These are phyloP conservation scores for Trissolcus brochymenae DNA, from an alignment of 2,888 invertebrate genomes.

Conservation along the genomic window DNA sequence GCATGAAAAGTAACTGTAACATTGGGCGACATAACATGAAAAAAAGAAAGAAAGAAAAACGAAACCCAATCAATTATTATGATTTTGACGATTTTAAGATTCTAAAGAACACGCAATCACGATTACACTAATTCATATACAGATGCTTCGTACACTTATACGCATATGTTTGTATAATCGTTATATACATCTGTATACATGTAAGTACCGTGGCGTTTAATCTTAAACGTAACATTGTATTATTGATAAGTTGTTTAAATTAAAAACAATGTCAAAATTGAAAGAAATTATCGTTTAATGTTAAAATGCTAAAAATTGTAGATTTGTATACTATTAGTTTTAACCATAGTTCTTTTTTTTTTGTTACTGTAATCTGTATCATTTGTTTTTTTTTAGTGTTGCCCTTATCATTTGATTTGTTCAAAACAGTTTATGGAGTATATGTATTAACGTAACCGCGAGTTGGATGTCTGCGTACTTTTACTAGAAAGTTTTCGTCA, in stretches of 20 bases:
- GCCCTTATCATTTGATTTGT: constrained; percentile 2
- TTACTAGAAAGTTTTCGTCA: constrained; percentile 19
- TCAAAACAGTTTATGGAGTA: constrained; percentile 31
- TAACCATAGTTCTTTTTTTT: neutral
- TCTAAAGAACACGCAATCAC: constrained; percentile 5
- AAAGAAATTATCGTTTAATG: neutral
- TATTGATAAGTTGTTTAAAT: constrained; percentile 27
- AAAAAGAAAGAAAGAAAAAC: neutral
- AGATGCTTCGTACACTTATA: neutral
- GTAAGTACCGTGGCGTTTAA: constrained; percentile 9
- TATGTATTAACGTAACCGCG: constrained; percentile 29
- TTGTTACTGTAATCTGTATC: constrained; percentile 19
- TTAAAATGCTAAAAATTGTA: constrained; percentile 10
- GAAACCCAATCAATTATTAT: constrained; percentile 1
- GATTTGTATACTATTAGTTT: constrained; percentile 35
- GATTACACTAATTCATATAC: constrained; percentile 29
- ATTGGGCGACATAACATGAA: neutral
- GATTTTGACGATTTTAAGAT: constrained; percentile 15
- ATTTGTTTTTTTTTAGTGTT: constrained; percentile 12
- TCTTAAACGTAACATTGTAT: constrained; percentile 49
- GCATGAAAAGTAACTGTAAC: neutral
- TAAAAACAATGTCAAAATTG: neutral
- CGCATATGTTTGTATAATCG: constrained; percentile 23
- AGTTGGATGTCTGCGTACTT: constrained; percentile 41
- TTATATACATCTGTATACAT: constrained; percentile 15